phyloP scores from a whole-genome alignment of 30 jellyfish, hydroid and myxozoan genomes.

The Aurelia sp. region DNA sequence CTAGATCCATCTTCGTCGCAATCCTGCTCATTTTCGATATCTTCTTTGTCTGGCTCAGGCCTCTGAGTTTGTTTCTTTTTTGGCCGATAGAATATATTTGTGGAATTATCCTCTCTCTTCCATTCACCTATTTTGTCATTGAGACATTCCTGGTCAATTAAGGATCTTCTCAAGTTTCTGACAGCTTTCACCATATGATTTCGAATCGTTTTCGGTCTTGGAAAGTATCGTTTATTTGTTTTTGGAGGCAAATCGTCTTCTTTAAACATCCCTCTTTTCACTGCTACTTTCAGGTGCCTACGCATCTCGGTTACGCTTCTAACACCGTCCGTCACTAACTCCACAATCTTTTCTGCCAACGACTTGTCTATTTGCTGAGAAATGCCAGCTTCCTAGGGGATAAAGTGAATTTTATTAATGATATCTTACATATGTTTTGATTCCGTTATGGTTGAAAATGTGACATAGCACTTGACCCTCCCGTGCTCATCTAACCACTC shows the following conservation, averaged over 20 bases:
- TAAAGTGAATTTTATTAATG: no score
- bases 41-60: not conserved
- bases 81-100: constrained; percentile 8
- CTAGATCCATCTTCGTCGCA: not conserved
- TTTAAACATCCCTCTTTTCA: not conserved
- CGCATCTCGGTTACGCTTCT: constrained; percentile 11
- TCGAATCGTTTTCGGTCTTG: constrained; percentile 13
- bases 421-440: no score
- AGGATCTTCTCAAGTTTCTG: not conserved
- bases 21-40: not conserved
- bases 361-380: constrained; percentile 10
- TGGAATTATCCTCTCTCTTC: not conserved
- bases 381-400: constrained; percentile 15
- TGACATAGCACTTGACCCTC: no score
- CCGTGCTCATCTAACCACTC: no score
- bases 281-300: constrained; percentile 7
- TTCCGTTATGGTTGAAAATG: no score
- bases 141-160: constrained; percentile 11
- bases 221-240: constrained; percentile 18
- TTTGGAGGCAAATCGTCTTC: not conserved
- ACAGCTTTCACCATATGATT: constrained; percentile 4
- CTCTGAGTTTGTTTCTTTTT: not conserved
- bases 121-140: not conserved
- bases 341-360: constrained; percentile 6
- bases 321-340: constrained; percentile 23